Evolutionary conservation across 2,113 vertebrate genomes (phyloP), one percentile per base, ranked within the genome.

Genomic region (Alectura lathami): DNA sequence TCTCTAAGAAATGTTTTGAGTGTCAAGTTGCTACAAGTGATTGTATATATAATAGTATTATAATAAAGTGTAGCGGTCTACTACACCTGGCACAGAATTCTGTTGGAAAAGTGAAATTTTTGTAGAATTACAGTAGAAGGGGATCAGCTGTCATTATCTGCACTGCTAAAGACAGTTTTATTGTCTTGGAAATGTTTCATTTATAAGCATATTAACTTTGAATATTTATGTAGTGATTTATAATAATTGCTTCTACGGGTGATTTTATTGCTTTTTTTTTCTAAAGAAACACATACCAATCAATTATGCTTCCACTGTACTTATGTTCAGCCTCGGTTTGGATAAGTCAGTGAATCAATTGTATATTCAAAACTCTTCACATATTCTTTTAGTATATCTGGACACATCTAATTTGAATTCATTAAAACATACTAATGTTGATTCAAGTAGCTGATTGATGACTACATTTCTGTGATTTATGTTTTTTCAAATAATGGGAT

Each of bases 201-300:
- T 88, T 94, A 47, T 43, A 17, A 86, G 32, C 29, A 32, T 47
- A 78, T n/a, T 88, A n/a, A 66, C 38, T 74, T 73, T 74, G 69
- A 79, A 86, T 91, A 90, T 70, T 94, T 93, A 50, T 62, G 18
- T 75, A 51, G 57, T 81, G n/a, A 63, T 95, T 81, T 90, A 62
- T 86, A 93, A 64, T 60, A 60, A 30, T 75, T 75, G 48, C 47
- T 76, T 62, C 48, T 64, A 59, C 42, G 11, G 68, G 27, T 30
- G 17, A 36, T 79, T 88, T 94, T 92, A 68, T 88, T 70, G 43
- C n/a, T 86, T 38, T 94, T 86, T n/a, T 94, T 94, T 94, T 81
- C 56, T 94, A 43, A 91, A 84, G 81, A 72, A 92, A 82, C 75
- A 10, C 23, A 56, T 86, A 32, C 76, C 32, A 72, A 22, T 72